Percentiles rank a stretch among this genome's conserved stretches.
phyloP scores from a whole-genome alignment of 2,888 invertebrate genomes.

The Anorthoa munda region DNA sequence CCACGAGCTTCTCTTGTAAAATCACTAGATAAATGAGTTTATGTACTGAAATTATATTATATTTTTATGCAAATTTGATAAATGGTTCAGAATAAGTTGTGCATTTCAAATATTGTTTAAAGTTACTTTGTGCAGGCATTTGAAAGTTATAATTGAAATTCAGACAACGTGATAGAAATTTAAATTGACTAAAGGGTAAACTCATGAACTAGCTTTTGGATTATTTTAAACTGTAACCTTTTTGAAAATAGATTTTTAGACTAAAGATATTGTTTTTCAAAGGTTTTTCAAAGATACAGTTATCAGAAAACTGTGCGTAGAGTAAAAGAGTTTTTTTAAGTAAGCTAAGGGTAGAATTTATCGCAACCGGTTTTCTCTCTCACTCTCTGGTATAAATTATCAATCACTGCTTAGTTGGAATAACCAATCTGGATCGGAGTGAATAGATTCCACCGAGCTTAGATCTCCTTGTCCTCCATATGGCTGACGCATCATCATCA shows the following conservation, averaged over 20 bases:
- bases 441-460: too few species aligned
- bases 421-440: too few species aligned
- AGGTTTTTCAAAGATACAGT: not conserved
- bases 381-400: too few species aligned
- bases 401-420: too few species aligned
- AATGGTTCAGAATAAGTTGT: conserved; percentile 1
- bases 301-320: not conserved
- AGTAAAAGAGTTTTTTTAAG: too few species aligned
- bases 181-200: conserved; percentile 23
- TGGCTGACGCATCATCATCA: not conserved
- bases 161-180: conserved; percentile 17
- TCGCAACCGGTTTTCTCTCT: too few species aligned
- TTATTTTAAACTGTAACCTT: conserved; percentile 12
- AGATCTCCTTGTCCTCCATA: too few species aligned
- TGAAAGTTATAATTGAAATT: conserved; percentile 38
- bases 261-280: not conserved
- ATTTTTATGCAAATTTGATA: conserved; percentile 21
- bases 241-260: not conserved
- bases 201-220: conserved; percentile 13
- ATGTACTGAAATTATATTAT: conserved; percentile 1
- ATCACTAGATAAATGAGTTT: too few species aligned
- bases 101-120: conserved; percentile 26
- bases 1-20: too few species aligned
- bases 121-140: conserved; percentile 18
- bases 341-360: too few species aligned